A percentile compares a stretch with the other conserved stretches of the same genome.
Conservation (phyloP, 2,888 invertebrate species). For the Coenonympha arcania region DNA sequence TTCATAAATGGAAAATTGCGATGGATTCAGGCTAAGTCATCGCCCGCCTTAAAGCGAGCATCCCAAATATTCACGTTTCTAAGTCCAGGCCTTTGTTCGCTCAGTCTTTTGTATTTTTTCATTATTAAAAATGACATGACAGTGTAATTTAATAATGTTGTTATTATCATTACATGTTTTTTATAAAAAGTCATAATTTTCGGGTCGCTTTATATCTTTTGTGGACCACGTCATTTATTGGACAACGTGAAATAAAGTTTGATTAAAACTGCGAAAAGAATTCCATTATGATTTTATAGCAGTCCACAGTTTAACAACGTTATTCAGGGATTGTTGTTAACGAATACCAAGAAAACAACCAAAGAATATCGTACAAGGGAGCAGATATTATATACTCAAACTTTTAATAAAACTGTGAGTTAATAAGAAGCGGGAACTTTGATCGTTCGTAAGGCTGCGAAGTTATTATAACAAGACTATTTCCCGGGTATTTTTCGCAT, state of each 20-base stretch:
- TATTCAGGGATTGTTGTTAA: not conserved
- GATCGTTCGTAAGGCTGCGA: no score
- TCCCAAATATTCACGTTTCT: not conserved
- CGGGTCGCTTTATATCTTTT: no score
- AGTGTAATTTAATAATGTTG: constrained; percentile 2
- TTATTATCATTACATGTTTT: not conserved
- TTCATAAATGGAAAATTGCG: not conserved
- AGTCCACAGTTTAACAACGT: not conserved
- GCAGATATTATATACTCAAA: not conserved
- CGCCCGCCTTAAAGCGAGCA: not conserved
- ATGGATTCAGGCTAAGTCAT: constrained; percentile 1
- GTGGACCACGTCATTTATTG: not conserved
- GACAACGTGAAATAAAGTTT: not conserved
- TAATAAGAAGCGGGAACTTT: not conserved
- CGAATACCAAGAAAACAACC: not conserved
- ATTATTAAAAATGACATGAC: constrained; percentile 3
- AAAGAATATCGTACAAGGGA: not conserved
- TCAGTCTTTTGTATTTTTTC: not conserved
- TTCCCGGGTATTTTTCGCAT: no score
- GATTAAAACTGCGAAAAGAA: not conserved
- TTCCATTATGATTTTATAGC: not conserved
- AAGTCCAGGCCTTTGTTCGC: not conserved
- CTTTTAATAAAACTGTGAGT: not conserved
- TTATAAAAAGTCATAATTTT: no score
- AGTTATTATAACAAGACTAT: no score